Evolutionary conservation across 2,888 invertebrate species (phyloP), one percentile per base, ranked within the genome.

Genomic region (Orthosia incerta): DNA sequence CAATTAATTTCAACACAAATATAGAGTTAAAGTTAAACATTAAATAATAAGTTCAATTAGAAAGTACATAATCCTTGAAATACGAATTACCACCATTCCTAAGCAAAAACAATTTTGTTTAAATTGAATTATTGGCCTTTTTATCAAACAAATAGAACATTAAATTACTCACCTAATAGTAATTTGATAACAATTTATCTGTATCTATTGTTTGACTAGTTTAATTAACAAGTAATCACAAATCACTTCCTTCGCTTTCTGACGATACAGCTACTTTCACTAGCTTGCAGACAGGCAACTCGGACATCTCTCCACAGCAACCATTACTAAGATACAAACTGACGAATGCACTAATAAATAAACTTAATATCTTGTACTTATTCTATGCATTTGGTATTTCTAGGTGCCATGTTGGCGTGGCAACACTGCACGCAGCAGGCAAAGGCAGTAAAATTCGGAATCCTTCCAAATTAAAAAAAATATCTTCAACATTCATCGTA

Each of bases 401-500:
- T 31, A 63, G 50, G 74, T 62, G 68, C 82, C 74, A 76, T 56
- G 60, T 31, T 71, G 46, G 62, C 74, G 79, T 71, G 80, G 80
- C 76, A 83, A 71, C 79, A 75, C 80, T 76, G 75, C 86, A 80
- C 71, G 50, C 71, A 31, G 74, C 76, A 72, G 82, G 79, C 71
- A 73, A 71, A 74, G 78, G 76, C 76, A 86, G 76, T 65, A 75
- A 76, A 79, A 61, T 76, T 71, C 62, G 71, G 68, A 85, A 71
- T 74, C 62, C 70, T 79, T 80, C 75, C 72, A 73, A 77, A 79
- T 77, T 57, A 3, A 51, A 70, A 76, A n/a, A 56, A 63, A 64
- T 1, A 73, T 67, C 31, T 85, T 95, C 94, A 95, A 92, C 91
- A 93, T 84, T 95, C 96, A 61, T 95, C 96, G 73, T 92, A 90